Conservation (phyloP, 2,113 vertebrate species). For the Sarotherodon lohbergeri region DNA sequence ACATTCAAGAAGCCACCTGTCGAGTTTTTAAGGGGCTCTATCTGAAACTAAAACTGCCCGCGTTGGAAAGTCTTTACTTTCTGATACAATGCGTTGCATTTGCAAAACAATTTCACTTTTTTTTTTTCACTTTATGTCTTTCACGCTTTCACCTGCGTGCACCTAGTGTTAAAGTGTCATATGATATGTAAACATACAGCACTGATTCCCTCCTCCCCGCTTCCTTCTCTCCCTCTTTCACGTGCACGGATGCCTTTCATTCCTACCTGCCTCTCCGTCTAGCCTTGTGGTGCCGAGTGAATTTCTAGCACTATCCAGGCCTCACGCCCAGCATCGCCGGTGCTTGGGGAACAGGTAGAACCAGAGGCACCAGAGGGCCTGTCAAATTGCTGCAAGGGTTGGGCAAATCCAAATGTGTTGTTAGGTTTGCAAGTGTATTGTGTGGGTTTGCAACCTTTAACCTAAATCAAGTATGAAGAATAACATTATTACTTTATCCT, state of each 20-base stretch:
- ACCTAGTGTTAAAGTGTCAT: background rate
- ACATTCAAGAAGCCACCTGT: background rate
- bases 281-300: background rate
- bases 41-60: background rate
- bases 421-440: background rate
- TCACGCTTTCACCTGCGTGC: background rate
- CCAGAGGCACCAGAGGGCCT: slow-evolving; percentile 52
- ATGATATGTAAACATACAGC: background rate
- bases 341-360: slow-evolving; percentile 64
- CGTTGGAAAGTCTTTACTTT: background rate
- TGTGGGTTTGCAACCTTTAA: slow-evolving; percentile 51
- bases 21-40: background rate
- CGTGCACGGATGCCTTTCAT: slow-evolving; percentile 41
- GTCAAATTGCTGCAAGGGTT: background rate
- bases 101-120: background rate
- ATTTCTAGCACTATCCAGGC: background rate
- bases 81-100: background rate
- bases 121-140: background rate
- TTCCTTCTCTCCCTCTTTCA: background rate
- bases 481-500: background rate
- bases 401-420: background rate
- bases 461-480: background rate
- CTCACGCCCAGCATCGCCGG: slow-evolving; percentile 11
- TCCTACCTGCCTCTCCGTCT: slow-evolving; percentile 6
- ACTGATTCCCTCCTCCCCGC: background rate